phyloP scores from a whole-genome alignment of 2,113 vertebrate species.

The Catharus fuscescens region DNA sequence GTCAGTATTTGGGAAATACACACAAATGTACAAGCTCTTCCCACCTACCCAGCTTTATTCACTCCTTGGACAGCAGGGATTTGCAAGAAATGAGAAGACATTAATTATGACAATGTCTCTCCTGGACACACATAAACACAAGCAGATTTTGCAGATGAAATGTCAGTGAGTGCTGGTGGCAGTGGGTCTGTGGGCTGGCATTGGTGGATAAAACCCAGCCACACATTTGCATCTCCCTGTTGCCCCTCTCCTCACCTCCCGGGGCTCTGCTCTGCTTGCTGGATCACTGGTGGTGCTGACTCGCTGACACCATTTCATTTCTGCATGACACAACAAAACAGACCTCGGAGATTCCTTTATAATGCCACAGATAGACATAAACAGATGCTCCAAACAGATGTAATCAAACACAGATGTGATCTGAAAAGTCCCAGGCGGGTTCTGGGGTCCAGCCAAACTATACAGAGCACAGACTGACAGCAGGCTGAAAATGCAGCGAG shows the following conservation, averaged over 20 bases:
- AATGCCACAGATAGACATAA: conserved; percentile 41
- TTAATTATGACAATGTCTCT: neutral
- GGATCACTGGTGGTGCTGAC: neutral
- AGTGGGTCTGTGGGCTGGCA: fast-evolving
- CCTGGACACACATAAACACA: fast-evolving
- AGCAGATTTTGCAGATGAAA: neutral
- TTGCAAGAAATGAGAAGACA: neutral
- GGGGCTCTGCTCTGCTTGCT: neutral
- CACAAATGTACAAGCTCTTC: neutral
- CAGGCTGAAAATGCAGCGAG: neutral
- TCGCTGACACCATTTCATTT: neutral
- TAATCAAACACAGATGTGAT: conserved; percentile 53
- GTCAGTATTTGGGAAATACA: neutral
- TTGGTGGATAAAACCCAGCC: neutral
- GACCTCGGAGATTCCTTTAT: neutral
- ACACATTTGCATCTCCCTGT: fast-evolving
- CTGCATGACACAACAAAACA: neutral
- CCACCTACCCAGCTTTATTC: neutral
- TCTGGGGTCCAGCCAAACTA: conserved; percentile 7
- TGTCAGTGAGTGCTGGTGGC: no score
- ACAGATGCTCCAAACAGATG: conserved; percentile 30
- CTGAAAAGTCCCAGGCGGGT: neutral
- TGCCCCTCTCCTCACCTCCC: neutral
- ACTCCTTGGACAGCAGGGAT: neutral
- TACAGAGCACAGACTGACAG: fast-evolving